Percentiles rank a stretch among this genome's conserved stretches.
These are phyloP conservation scores for Sebastolobus alascanus DNA, from an alignment of 2,797 vertebrate genomes.

Conservation along the genomic window DNA sequence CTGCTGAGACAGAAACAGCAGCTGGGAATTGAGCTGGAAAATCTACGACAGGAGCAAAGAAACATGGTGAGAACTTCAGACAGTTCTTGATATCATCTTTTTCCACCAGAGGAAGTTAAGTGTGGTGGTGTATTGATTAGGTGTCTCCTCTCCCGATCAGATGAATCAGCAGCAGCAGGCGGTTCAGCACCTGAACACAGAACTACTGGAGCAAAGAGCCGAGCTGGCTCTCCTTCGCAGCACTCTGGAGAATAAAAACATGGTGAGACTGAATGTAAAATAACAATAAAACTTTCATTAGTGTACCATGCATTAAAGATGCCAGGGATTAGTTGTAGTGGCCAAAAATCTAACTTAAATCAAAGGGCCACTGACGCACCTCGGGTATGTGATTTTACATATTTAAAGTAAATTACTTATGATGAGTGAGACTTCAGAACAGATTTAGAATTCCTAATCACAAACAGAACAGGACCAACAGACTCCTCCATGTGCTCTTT, in stretches of 20 bases:
- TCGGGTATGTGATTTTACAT: too few species aligned
- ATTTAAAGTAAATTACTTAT: too few species aligned
- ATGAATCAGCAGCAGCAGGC: conserved; percentile 88
- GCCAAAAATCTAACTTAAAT: too few species aligned
- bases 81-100: accelerated
- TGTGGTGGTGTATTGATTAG: neutral
- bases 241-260: conserved; percentile 73
- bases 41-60: conserved; percentile 57
- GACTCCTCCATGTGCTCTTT: accelerated
- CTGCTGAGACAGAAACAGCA: conserved; percentile 62
- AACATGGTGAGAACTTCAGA: conserved; percentile 51
- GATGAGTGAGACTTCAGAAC: too few species aligned
- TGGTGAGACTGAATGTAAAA: conserved; percentile 52
- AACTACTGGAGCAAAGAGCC: conserved; percentile 81
- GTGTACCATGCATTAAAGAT: too few species aligned
- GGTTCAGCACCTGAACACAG: conserved; percentile 85
- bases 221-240: conserved; percentile 68
- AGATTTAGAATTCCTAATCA: too few species aligned
- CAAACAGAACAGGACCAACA: too few species aligned
- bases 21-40: conserved; percentile 69
- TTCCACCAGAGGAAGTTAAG: neutral
- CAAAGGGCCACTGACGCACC: too few species aligned
- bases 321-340: too few species aligned
- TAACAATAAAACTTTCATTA: neutral
- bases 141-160: conserved; percentile 60